Evolutionary conservation across 2,113 vertebrate genomes (phyloP).

Genomic region (Neomonachus schauinslandi): DNA sequence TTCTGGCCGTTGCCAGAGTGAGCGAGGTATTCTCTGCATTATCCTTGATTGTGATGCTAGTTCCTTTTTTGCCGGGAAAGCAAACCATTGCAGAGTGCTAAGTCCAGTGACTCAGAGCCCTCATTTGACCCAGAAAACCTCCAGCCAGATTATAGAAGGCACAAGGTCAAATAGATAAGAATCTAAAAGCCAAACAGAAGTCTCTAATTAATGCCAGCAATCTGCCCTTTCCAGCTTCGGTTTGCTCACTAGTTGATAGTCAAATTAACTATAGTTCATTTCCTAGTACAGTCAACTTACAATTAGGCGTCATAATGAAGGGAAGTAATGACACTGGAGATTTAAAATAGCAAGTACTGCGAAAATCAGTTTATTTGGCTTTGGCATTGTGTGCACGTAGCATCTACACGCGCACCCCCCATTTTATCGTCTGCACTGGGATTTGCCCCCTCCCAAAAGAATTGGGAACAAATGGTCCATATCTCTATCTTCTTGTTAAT

Average conservation of each 20-base stretch:
- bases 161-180: slow-evolving; percentile 71
- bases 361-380: slow-evolving; percentile 18
- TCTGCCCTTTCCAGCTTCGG: slow-evolving; percentile 38
- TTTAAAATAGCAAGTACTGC: slow-evolving; percentile 36
- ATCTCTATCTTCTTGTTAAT: background rate
- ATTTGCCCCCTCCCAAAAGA: background rate
- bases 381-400: background rate
- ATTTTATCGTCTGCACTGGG: background rate
- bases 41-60: accelerated
- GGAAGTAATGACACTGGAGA: slow-evolving; percentile 45
- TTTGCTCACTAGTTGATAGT: background rate
- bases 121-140: slow-evolving; percentile 64
- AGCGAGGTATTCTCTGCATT: background rate
- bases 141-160: slow-evolving; percentile 47
- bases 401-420: background rate
- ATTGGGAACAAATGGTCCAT: background rate
- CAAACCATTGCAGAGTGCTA: background rate
- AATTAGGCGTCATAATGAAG: slow-evolving; percentile 62
- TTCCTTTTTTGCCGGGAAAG: background rate
- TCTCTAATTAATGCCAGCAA: slow-evolving; percentile 65
- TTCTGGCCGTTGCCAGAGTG: background rate
- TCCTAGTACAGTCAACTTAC: slow-evolving; percentile 58
- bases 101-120: background rate
- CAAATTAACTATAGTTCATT: slow-evolving; percentile 64
- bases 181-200: slow-evolving; percentile 65